Evolutionary conservation across 2,888 invertebrate genomes (phyloP), one percentile per base, ranked within the genome.

Genomic region (Malacosoma neustria): DNA sequence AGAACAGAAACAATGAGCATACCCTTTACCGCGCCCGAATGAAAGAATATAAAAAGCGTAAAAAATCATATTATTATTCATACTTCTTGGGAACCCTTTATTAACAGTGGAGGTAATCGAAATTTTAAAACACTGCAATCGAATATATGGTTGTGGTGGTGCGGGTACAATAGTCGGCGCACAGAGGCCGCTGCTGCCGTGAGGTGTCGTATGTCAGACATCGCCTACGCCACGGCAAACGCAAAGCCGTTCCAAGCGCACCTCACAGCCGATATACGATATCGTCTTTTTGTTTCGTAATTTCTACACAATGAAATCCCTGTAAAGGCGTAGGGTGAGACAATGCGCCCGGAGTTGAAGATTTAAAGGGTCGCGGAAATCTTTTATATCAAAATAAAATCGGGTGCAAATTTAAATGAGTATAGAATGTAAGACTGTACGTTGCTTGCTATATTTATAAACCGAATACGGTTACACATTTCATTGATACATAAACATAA

Each of bases 361-460:
- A 22, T 9, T 22, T 9, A 9, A 22, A 73, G 48, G 62, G 71
- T 69, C 62, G 75, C 73, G 73, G 75, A 81, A 82, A 79, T 79
- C 81, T 80, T 84, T 84, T 85, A 80, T 76, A 71, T 84, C 81
- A 79, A 74, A 73, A 80, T 76, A 73, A 82, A 77, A 80, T 82
- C 84, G 84, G 85, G 85, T 84, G 84, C 84, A 81, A 85, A 85
- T 84, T 84, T 77, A 75, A 82, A 81, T 77, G 71, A 64, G 70
- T 72, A 70, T 70, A 69, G 64, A 68, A 61, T 54, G 33, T 39
- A 41, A 33, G 37, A 13, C 35, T 14, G 13, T 31, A 13, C 22
- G 22, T 22, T 2, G n/a, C n/a, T n/a, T n/a, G n/a, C n/a, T n/a
- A n/a, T n/a, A n/a, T n/a, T n/a, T n/a, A n/a, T n/a, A n/a, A n/a